phyloP scores from a whole-genome alignment of 2,888 invertebrate genomes.

The Lacanobia oleracea region DNA sequence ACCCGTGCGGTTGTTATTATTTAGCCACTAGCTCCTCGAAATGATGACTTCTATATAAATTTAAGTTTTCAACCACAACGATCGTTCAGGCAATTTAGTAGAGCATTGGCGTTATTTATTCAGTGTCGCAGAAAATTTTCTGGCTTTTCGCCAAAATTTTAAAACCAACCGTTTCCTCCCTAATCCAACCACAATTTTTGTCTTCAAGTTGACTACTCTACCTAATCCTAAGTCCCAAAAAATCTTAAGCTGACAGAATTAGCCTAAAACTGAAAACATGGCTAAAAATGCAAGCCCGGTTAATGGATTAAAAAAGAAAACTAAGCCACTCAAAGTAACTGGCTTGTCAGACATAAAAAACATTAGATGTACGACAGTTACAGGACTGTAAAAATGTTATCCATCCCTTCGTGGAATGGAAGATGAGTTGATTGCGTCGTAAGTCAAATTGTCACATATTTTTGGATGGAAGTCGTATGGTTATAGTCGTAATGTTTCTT shows the following conservation, averaged over 20 bases:
- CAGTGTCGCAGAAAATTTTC: neutral
- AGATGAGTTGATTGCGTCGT: slow-evolving; percentile 22
- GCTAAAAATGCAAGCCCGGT: slow-evolving; percentile 49
- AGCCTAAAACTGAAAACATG: slow-evolving; percentile 4
- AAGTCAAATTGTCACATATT: slow-evolving; percentile 58
- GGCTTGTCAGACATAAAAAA: slow-evolving; percentile 53
- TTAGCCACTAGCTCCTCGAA: no score
- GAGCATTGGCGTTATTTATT: neutral
- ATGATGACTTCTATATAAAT: no score
- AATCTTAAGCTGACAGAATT: neutral
- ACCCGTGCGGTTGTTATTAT: no score
- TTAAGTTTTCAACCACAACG: no score
- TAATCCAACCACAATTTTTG: neutral
- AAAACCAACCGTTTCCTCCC: neutral
- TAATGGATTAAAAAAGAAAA: slow-evolving; percentile 64
- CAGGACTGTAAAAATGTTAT: slow-evolving; percentile 46
- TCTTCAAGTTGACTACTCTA: neutral
- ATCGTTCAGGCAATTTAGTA: no score
- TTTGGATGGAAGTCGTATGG: slow-evolving; percentile 8
- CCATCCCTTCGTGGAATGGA: slow-evolving; percentile 24
- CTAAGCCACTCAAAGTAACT: slow-evolving; percentile 47
- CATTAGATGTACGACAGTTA: slow-evolving; percentile 43
- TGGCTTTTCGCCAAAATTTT: neutral
- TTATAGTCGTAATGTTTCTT: slow-evolving; percentile 1
- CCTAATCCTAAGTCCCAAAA: neutral